phyloP scores from a whole-genome alignment of 35 echinoderm and acorn worm genomes.

The Heliocidaris erythrogramma region DNA sequence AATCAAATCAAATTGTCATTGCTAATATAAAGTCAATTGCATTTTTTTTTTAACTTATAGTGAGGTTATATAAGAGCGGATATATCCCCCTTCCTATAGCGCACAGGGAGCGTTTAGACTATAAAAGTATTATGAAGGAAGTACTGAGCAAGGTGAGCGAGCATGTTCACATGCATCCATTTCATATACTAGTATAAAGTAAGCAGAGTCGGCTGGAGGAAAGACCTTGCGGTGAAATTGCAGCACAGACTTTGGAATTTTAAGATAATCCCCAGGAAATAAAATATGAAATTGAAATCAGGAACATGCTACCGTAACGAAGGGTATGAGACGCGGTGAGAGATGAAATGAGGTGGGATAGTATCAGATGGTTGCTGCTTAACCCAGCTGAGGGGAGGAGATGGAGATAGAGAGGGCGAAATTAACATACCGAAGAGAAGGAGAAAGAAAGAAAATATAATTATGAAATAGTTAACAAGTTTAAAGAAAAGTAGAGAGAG shows the following conservation, averaged over 20 bases:
- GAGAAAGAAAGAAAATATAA: too few species aligned
- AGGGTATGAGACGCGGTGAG: background rate
- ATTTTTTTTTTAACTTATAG: too few species aligned
- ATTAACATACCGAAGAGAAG: too few species aligned
- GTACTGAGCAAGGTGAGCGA: too few species aligned
- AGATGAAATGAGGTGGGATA: background rate
- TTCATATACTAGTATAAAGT: too few species aligned
- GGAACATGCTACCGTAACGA: background rate
- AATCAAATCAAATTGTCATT: too few species aligned
- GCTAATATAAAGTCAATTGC: too few species aligned
- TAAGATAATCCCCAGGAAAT: background rate
- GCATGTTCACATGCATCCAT: too few species aligned
- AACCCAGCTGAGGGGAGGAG: background rate
- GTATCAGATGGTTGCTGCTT: background rate
- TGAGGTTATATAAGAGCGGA: too few species aligned
- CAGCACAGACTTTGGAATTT: background rate
- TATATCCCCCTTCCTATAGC: too few species aligned
- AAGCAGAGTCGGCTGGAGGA: background rate
- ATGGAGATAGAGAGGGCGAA: background rate
- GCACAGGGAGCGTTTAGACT: too few species aligned
- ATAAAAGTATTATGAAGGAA: background rate
- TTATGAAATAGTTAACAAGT: background rate
- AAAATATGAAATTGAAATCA: background rate
- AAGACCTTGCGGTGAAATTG: background rate
- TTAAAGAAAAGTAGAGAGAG: background rate